These are phyloP conservation scores for Amaurobius ferox DNA, from an alignment of 2,888 invertebrate genomes.

Conservation along the genomic window DNA sequence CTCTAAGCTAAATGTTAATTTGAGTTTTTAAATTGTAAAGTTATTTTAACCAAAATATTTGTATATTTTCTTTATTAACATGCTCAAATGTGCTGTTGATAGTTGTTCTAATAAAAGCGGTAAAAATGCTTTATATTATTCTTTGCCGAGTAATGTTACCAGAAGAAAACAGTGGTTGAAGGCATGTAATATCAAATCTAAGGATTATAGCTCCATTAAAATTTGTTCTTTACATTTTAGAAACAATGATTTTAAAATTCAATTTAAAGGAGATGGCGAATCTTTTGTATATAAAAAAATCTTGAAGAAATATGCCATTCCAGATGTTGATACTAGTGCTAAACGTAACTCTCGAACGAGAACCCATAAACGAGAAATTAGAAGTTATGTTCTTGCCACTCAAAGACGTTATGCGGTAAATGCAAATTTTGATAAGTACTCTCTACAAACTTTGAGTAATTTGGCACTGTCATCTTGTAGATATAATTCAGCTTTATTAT, in stretches of 20 bases:
- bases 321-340: neutral
- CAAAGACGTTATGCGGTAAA: neutral
- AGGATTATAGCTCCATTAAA: neutral
- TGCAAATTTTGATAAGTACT: neutral
- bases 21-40: too few relatives aligned
- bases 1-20: too few relatives aligned
- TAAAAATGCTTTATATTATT: neutral
- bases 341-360: neutral
- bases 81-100: constrained; percentile 2
- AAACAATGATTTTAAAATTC: neutral
- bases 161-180: neutral
- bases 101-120: neutral
- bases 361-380: constrained; percentile 11
- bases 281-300: neutral
- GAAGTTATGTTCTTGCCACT: neutral
- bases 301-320: neutral
- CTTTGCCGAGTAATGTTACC: neutral
- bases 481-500: neutral
- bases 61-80: too few relatives aligned
- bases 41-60: too few relatives aligned
- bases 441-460: neutral
- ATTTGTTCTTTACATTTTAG: constrained; percentile 18
- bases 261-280: neutral
- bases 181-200: neutral
- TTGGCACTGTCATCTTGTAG: neutral